A percentile compares a stretch with the other conserved stretches of the same genome.
These are phyloP conservation scores for Pseudochirops corinnae DNA, from an alignment of 2,797 vertebrate species.

Conservation along the genomic window DNA sequence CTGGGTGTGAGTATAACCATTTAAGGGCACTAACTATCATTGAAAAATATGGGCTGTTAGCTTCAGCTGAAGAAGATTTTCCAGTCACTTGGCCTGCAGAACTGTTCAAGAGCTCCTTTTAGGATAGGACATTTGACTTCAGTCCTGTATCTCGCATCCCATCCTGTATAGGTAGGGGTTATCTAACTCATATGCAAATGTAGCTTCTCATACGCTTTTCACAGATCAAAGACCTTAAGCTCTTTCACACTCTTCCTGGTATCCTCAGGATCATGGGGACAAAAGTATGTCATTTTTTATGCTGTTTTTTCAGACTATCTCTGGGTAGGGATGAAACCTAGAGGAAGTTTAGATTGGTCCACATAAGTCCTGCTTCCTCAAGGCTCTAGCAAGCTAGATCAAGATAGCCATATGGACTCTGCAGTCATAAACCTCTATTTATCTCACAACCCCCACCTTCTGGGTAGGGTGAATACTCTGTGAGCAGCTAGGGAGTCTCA, in stretches of 20 bases:
- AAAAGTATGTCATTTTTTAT: neutral
- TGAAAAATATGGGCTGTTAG: neutral
- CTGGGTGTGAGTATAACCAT: neutral
- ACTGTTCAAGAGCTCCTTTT: neutral
- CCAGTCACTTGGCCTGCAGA: neutral
- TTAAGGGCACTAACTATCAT: too few relatives aligned
- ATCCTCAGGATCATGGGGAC: neutral
- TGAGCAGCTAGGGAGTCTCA: neutral
- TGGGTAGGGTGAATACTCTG: neutral
- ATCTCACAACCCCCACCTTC: neutral
- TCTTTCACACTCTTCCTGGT: neutral
- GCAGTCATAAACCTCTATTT: neutral
- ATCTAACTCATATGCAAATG: neutral
- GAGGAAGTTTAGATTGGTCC: neutral
- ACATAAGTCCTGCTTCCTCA: neutral
- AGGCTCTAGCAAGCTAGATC: neutral
- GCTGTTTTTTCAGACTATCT: neutral
- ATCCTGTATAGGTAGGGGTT: too few relatives aligned
- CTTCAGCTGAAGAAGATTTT: neutral
- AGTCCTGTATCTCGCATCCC: too few relatives aligned
- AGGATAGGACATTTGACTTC: neutral
- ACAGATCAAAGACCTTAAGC: neutral
- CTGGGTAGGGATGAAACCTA: neutral
- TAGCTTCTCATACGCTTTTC: too few relatives aligned
- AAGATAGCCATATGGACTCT: neutral